These are phyloP conservation scores for Sinocyclocheilus maitianheensis DNA, from an alignment of 2,113 vertebrate species.

Conservation along the genomic window DNA sequence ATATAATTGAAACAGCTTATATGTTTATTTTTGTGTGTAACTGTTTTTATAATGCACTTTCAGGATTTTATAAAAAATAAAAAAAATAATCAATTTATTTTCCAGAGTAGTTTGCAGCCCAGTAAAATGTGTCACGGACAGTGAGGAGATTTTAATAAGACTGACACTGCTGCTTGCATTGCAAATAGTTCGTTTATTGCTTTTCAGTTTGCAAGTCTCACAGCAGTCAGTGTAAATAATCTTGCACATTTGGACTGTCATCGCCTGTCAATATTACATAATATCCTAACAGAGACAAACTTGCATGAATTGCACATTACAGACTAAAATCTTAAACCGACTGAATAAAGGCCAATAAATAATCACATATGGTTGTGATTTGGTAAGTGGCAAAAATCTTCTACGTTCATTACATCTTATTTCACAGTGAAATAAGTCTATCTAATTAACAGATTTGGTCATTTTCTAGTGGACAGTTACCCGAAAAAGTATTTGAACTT, in stretches of 20 bases:
- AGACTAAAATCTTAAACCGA: neutral
- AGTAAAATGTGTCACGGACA: neutral
- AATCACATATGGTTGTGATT: neutral
- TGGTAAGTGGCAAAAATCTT: neutral
- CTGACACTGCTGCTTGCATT: conserved; percentile 3
- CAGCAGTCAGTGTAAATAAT: conserved; percentile 10
- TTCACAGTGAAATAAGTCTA: neutral
- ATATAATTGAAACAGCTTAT: neutral
- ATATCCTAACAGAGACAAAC: neutral
- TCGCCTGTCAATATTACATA: neutral
- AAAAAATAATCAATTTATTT: neutral
- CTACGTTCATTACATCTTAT: neutral
- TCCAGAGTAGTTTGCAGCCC: neutral
- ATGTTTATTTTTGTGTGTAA: neutral
- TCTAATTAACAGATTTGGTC: neutral
- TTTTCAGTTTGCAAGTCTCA: conserved; percentile 10
- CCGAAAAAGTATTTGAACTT: neutral
- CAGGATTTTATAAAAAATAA: neutral
- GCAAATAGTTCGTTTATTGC: neutral
- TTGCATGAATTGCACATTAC: neutral
- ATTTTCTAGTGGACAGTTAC: neutral
- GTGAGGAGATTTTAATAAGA: conserved; percentile 1
- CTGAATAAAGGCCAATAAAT: neutral
- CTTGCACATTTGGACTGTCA: conserved; percentile 1
- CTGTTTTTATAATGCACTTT: neutral